Percentiles rank a stretch among this genome's conserved stretches.
Conservation (phyloP, 2,113 vertebrate genomes). For the Microcebus griseorufus region DNA sequence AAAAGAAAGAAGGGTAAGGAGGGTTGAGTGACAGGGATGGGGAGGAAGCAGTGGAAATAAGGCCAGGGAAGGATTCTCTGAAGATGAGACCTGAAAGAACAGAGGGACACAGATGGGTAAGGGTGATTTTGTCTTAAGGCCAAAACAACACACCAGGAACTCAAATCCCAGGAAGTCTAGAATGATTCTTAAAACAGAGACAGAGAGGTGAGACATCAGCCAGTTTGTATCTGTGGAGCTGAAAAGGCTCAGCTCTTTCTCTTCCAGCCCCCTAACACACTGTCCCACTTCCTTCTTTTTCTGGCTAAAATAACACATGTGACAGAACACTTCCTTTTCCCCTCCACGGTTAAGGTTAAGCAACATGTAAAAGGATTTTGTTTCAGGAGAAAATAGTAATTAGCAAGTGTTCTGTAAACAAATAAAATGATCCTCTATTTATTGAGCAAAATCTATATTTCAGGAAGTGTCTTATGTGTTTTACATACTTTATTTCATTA, state of each 20-base stretch:
- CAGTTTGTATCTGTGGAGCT: neutral
- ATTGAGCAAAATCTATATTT: neutral
- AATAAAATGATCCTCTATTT: neutral
- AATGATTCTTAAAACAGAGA: constrained; percentile 4
- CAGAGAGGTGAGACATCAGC: neutral
- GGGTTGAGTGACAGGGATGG: neutral
- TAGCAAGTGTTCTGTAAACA: neutral
- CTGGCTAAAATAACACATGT: constrained; percentile 29
- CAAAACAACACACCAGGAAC: constrained; percentile 20
- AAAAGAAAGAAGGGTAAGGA: neutral
- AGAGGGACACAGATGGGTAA: neutral
- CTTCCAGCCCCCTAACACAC: neutral
- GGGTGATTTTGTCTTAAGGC: neutral
- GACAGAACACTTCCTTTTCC: constrained; percentile 52
- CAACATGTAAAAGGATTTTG: constrained; percentile 32
- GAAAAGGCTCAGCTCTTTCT: neutral
- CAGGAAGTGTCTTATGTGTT: neutral
- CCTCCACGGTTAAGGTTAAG: neutral
- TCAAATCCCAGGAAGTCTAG: constrained; percentile 22
- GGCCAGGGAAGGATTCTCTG: neutral
- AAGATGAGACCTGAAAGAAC: neutral
- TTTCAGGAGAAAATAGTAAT: neutral
- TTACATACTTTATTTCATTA: neutral
- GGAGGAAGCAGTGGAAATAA: neutral
- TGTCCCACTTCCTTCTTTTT: constrained; percentile 65